Conservation (phyloP, 1,140 invertebrate genomes). For the Goniozus legneri region DNA sequence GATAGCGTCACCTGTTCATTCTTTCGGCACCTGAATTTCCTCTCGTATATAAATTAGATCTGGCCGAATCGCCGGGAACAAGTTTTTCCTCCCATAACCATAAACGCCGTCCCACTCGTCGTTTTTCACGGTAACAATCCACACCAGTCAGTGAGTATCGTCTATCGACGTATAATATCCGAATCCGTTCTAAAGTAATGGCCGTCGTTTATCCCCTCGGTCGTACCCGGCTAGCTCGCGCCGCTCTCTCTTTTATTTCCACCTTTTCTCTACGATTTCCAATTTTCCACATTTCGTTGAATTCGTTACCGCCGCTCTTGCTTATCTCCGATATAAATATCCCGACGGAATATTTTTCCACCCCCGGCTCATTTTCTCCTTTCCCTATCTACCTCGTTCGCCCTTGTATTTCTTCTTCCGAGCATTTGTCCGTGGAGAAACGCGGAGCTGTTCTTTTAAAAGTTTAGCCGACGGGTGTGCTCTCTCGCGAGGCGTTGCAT, state of each 20-base stretch:
- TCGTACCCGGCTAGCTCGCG: too few relatives aligned
- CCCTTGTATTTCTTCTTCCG: constrained; percentile 1
- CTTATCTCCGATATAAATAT: constrained; percentile 18
- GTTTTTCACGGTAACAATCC: constrained; percentile 3
- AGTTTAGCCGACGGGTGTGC: constrained; percentile 26
- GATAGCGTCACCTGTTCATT: too few relatives aligned
- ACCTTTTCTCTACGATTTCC: too few relatives aligned
- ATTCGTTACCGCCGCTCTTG: constrained; percentile 8
- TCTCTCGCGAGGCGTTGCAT: constrained; percentile 27
- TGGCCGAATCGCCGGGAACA: too few relatives aligned
- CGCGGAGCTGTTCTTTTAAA: constrained; percentile 13
- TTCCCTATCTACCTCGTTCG: too few relatives aligned
- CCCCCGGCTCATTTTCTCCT: too few relatives aligned
- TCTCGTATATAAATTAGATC: too few relatives aligned
- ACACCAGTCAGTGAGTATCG: background rate
- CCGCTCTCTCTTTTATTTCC: too few relatives aligned
- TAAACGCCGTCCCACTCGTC: too few relatives aligned
- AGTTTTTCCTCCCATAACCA: too few relatives aligned
- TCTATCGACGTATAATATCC: background rate
- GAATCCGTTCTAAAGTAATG: background rate
- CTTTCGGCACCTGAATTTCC: too few relatives aligned
- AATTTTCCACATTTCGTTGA: constrained; percentile 15
- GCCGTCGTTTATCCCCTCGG: background rate
- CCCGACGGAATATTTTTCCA: too few relatives aligned
- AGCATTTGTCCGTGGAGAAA: constrained; percentile 15